A percentile compares a stretch with the other conserved stretches of the same genome.
phyloP scores from a whole-genome alignment of 2,888 invertebrate genomes.

The Busseola fusca region DNA sequence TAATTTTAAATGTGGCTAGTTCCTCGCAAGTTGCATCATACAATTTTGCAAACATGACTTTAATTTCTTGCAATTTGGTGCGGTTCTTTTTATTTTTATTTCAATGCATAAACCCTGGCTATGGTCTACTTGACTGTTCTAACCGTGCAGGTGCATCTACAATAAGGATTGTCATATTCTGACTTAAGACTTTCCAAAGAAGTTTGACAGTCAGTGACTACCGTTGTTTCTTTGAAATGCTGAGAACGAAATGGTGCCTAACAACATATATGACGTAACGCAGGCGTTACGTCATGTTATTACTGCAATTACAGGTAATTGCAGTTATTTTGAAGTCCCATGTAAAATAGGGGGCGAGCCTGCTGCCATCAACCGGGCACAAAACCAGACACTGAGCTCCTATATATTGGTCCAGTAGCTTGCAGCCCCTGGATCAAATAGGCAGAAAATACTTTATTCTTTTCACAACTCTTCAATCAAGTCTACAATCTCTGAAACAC shows the following conservation, averaged over 20 bases:
- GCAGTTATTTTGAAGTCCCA: not conserved
- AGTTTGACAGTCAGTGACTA: too few relatives aligned
- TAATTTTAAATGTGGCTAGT: not conserved
- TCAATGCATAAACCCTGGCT: too few relatives aligned
- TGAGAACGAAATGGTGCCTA: not conserved
- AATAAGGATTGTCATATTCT: not conserved
- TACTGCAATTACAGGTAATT: too few relatives aligned
- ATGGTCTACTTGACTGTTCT: not conserved
- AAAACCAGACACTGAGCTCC: not conserved
- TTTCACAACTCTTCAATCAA: too few relatives aligned
- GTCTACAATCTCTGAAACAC: not conserved
- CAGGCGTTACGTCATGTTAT: too few relatives aligned
- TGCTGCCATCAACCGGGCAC: not conserved
- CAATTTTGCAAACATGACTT: slow-evolving; percentile 2
- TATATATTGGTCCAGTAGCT: too few relatives aligned
- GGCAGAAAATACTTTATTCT: not conserved
- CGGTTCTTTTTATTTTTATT: slow-evolving; percentile 3
- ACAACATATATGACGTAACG: not conserved
- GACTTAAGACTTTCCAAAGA: too few relatives aligned
- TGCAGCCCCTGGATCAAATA: not conserved
- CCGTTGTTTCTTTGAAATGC: not conserved
- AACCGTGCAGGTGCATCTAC: not conserved
- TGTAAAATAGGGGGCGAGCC: not conserved
- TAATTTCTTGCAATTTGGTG: slow-evolving; percentile 35
- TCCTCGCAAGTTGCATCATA: not conserved